Base-by-base conservation (phyloP, 2,888 invertebrate genomes). In the Cantharis nigra region DNA sequence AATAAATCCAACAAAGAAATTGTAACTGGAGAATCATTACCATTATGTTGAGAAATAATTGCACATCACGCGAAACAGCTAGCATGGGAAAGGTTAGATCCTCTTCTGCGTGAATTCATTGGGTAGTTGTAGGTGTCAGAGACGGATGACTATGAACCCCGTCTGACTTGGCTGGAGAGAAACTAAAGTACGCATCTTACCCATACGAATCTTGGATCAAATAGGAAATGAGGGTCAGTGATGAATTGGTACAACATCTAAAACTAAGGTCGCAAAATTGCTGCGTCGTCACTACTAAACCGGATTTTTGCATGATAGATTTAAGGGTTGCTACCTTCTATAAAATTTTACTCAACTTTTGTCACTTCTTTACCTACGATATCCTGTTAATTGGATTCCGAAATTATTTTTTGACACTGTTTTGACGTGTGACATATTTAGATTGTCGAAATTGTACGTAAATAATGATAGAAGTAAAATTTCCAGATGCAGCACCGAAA, bases 91-190 rank as follows among this genome's bases (percentile, higher is more conserved):
- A 79, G 80, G 80, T 81, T 81, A 83, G 78, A 82, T 82, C 81
- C 81, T 78, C 81, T 77, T 78, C 69, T 69, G 78, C 78, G 78
- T 78, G 80, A 81, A 82, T 83, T 82, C 82, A 82, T 81, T 80
- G 80, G 83, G 83, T 79, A 80, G 83, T 78, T 81, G 81, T 79
- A 82, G 82, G 81, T 84, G 84, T 83, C 84, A 83, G 83, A 83
- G 84, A 84, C 82, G 80, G 81, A 84, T 84, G 83, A 81, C 82
- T 82, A 80, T 80, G 81, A 81, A 81, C 81, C 49, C 81, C 78
- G 77, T 79, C 77, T 80, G 82, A 83, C 80, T 82, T 79, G 81
- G 80, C 70, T 63, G 73, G 72, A 63, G 75, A 77, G 76, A 71
- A 76, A 70, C 79, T 75, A 81, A 80, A 81, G 80, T 77, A 78